These are phyloP conservation scores for Eupithecia insigniata DNA, from an alignment of 2,888 invertebrate genomes.

Conservation along the genomic window DNA sequence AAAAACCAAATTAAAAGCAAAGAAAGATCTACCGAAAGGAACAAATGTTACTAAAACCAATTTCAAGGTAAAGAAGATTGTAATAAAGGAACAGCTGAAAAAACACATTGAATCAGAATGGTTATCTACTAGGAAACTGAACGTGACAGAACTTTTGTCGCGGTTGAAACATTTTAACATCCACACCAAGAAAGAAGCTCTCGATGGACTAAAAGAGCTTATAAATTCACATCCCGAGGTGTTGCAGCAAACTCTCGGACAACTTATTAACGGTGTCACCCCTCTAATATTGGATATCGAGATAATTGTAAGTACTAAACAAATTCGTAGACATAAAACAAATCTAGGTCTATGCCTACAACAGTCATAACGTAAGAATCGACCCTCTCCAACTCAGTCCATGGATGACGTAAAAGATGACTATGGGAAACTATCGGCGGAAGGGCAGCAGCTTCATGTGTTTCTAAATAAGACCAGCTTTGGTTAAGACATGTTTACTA, in stretches of 20 bases:
- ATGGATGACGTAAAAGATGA: background rate
- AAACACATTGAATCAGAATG: slow-evolving; percentile 82
- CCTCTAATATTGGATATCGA: slow-evolving; percentile 90
- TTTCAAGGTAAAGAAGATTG: slow-evolving; percentile 95
- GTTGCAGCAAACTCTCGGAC: slow-evolving; percentile 85
- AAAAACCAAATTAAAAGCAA: slow-evolving; percentile 94
- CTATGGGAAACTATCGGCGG: background rate
- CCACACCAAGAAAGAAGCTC: slow-evolving; percentile 86
- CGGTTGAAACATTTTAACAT: slow-evolving; percentile 91
- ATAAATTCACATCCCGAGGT: slow-evolving; percentile 63
- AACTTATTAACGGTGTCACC: slow-evolving; percentile 87
- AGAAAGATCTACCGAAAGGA: slow-evolving; percentile 92
- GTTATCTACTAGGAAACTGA: slow-evolving; percentile 87
- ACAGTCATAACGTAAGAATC: background rate
- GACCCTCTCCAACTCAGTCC: background rate
- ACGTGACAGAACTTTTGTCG: slow-evolving; percentile 88
- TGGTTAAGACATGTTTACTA: too few species aligned
- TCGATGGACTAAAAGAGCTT: slow-evolving; percentile 85
- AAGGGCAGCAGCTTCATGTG: background rate
- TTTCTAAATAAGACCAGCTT: too few species aligned
- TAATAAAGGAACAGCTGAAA: slow-evolving; percentile 90
- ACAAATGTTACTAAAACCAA: slow-evolving; percentile 94
- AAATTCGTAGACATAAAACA: background rate
- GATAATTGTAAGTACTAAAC: slow-evolving; percentile 72
- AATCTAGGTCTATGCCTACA: too few species aligned